Percentiles rank a stretch among this genome's conserved stretches.
Conservation (phyloP, 2,113 vertebrate species). For the Actenoides hombroni region DNA sequence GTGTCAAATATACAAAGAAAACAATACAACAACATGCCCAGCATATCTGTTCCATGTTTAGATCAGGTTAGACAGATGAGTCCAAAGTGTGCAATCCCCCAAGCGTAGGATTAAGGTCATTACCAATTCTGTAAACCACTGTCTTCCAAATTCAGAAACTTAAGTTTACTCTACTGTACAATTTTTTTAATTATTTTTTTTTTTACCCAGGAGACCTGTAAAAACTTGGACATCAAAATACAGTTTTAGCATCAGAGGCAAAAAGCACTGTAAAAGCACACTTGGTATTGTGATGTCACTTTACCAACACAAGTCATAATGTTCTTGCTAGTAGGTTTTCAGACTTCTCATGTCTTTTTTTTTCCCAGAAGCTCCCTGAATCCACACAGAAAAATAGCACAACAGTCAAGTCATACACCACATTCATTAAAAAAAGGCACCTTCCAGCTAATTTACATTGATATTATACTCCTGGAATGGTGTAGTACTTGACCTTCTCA, state of each 20-base stretch:
- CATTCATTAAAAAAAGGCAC: background rate
- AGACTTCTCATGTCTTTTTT: background rate
- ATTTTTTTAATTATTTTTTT: background rate
- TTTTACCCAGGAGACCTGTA: background rate
- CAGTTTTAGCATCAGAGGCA: background rate
- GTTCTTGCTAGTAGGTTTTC: background rate
- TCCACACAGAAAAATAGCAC: background rate
- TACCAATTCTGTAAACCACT: background rate
- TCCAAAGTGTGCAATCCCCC: background rate
- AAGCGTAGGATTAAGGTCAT: background rate
- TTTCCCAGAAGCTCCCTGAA: background rate
- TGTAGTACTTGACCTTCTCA: background rate
- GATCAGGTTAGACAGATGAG: background rate
- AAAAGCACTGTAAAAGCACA: background rate
- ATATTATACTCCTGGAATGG: background rate
- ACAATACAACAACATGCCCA: rapidly evolving
- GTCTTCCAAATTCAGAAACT: background rate
- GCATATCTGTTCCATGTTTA: background rate
- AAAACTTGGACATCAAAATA: background rate
- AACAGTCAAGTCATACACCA: background rate
- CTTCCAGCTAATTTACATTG: background rate
- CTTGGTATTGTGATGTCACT: too few species aligned
- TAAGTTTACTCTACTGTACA: background rate
- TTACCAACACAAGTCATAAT: background rate
- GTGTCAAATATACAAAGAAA: background rate